A percentile compares a stretch with the other conserved stretches of the same genome.
These are phyloP conservation scores for Tursiops truncatus DNA, from an alignment of 2,113 vertebrate genomes.

Conservation along the genomic window DNA sequence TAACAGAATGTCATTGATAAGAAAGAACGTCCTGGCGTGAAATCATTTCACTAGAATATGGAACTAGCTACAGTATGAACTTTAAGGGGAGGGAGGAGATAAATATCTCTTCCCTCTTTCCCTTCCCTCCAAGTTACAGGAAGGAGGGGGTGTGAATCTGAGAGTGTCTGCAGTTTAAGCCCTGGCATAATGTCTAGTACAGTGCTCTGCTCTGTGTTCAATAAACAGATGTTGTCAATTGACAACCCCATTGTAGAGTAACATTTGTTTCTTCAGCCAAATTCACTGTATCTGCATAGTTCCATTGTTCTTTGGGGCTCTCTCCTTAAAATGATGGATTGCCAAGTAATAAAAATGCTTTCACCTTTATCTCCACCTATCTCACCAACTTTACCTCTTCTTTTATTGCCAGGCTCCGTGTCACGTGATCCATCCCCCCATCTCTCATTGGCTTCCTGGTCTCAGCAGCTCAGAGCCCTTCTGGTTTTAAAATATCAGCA, in stretches of 20 bases:
- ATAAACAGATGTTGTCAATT: conserved; percentile 51
- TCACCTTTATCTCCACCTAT: conserved; percentile 60
- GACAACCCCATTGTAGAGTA: conserved; percentile 22
- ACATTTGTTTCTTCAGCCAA: conserved; percentile 58
- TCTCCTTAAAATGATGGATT: conserved; percentile 67
- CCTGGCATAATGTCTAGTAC: conserved; percentile 16
- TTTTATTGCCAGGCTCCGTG: neutral
- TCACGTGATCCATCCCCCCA: neutral
- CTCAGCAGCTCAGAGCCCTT: neutral
- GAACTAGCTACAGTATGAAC: neutral
- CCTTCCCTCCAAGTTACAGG: neutral
- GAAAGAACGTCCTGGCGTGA: neutral
- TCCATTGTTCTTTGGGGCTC: conserved; percentile 59
- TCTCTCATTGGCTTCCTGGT: neutral
- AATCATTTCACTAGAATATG: neutral
- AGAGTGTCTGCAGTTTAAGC: conserved; percentile 34
- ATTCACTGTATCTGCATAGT: conserved; percentile 44
- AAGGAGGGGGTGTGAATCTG: neutral
- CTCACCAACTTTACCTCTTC: conserved; percentile 6
- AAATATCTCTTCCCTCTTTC: neutral
- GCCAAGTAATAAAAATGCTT: conserved; percentile 63
- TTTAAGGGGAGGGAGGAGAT: neutral
- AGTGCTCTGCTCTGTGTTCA: neutral
- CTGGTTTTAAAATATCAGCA: conserved; percentile 62
- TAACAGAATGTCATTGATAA: neutral